Evolutionary conservation across 2,113 vertebrate species (phyloP).

Genomic region (Eublepharis macularius): DNA sequence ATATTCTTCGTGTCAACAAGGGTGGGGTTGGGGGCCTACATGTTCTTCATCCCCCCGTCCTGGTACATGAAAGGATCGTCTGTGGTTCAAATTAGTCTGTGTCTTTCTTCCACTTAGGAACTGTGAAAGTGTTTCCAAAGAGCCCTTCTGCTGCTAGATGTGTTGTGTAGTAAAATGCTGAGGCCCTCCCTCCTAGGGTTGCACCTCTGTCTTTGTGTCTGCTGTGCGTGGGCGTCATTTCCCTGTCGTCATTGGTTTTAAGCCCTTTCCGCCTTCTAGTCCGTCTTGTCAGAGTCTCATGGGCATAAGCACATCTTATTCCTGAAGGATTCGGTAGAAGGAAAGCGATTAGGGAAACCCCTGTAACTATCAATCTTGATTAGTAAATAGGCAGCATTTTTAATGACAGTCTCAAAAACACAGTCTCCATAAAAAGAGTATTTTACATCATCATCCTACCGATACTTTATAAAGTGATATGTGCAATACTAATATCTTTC

Average conservation of each 20-base stretch:
- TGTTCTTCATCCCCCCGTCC: neutral
- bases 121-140: neutral
- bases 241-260: constrained; percentile 10
- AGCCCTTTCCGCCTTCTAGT: constrained; percentile 31
- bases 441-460: no score
- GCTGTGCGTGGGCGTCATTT: neutral
- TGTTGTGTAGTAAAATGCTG: neutral
- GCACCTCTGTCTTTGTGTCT: neutral
- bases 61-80: neutral
- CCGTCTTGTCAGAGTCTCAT: constrained; percentile 11
- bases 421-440: no score
- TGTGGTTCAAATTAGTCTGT: neutral
- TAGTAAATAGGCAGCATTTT: no score
- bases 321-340: no score
- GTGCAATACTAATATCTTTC: no score
- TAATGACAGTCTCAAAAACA: no score
- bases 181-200: neutral
- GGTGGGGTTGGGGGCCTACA: neutral
- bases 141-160: neutral
- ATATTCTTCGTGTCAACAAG: constrained; percentile 58
- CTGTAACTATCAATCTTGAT: no score
- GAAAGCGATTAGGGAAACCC: no score
- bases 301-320: no score
- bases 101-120: neutral
- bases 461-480: no score